Evolutionary conservation across 2,113 vertebrate genomes (phyloP).

Genomic region (Chlorocebus sabaeus): DNA sequence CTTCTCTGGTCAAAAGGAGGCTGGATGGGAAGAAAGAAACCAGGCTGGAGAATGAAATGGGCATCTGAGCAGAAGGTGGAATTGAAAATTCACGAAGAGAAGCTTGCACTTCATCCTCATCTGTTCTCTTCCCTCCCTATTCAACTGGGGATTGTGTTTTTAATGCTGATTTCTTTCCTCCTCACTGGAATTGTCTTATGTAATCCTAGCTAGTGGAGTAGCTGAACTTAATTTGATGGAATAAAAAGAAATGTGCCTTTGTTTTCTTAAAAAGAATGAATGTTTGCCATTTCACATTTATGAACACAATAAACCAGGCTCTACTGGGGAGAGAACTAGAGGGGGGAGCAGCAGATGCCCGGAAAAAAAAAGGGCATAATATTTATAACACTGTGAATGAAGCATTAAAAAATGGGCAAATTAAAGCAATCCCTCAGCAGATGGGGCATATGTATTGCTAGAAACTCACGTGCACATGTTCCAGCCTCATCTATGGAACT

Average conservation of each 20-base stretch:
- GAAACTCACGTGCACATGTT: neutral
- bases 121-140: neutral
- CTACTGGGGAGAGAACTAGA: neutral
- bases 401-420: neutral
- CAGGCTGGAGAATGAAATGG: neutral
- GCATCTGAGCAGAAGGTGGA: neutral
- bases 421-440: neutral
- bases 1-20: neutral
- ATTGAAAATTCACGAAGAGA: neutral
- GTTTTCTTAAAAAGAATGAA: slow-evolving; percentile 41
- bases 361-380: neutral
- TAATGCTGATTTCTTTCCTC: neutral
- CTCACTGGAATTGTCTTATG: neutral
- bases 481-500: neutral
- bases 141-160: neutral
- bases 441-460: neutral
- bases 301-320: slow-evolving; percentile 40
- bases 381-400: neutral
- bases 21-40: no score
- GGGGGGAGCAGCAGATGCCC: neutral
- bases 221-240: slow-evolving; percentile 39
- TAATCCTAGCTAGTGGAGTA: neutral
- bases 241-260: slow-evolving; percentile 44
- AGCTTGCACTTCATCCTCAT: neutral
- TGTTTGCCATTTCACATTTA: slow-evolving; percentile 45